Conservation (phyloP, 1,140 invertebrate genomes). For the Lepeophtheirus salmonis region DNA sequence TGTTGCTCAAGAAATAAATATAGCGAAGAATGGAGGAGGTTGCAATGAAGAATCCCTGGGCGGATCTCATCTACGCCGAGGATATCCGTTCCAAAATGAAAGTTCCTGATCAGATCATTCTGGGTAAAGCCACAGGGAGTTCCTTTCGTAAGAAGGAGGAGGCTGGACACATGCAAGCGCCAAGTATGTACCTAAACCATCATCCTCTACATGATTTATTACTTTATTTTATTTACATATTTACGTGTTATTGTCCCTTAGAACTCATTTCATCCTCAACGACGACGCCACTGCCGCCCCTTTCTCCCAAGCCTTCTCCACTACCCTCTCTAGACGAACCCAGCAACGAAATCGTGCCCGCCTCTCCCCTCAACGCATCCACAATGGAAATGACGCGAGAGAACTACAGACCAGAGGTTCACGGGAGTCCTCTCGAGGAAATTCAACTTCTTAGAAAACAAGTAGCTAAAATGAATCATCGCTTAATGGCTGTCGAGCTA, state of each 20-base stretch:
- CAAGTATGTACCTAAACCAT: too few relatives aligned
- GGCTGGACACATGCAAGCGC: too few relatives aligned
- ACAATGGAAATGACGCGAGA: neutral
- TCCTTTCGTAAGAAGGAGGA: neutral
- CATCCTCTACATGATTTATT: too few relatives aligned
- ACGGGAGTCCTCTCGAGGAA: neutral
- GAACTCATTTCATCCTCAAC: too few relatives aligned
- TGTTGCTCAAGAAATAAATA: too few relatives aligned
- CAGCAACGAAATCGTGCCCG: too few relatives aligned
- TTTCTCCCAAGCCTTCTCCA: too few relatives aligned
- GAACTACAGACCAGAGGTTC: neutral
- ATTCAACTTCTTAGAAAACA: constrained; percentile 14
- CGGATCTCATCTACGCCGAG: neutral
- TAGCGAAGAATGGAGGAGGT: neutral
- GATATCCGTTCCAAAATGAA: neutral
- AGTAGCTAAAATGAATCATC: constrained; percentile 16
- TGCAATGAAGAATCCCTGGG: neutral
- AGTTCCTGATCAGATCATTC: neutral
- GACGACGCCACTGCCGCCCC: too few relatives aligned
- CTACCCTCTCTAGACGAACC: too few relatives aligned
- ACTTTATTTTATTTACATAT: too few relatives aligned
- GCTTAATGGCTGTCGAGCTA: constrained; percentile 16
- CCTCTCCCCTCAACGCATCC: neutral
- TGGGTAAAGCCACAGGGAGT: neutral
- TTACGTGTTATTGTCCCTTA: too few relatives aligned